Base-by-base conservation (phyloP, 92 coral and sea anemone species). In the Plumapathes pennacea region DNA sequence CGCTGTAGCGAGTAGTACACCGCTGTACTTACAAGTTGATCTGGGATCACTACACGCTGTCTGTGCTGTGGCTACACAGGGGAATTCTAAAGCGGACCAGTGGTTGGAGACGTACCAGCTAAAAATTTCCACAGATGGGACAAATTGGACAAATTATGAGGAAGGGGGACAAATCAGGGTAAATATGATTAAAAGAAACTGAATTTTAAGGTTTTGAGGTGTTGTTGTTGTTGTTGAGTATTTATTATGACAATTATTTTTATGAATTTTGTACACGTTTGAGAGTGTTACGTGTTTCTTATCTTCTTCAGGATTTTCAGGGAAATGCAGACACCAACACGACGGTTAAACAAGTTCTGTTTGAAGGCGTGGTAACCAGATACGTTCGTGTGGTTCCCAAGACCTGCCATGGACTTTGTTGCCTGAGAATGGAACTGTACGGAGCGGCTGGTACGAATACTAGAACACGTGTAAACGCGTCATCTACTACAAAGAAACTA, bases 21-120 rank as follows among this genome's bases (percentile, higher is more conserved):
- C 12, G 21, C 73, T 62, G 25, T 50, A 66, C 29, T 62, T 66
- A 38, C 73, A 66, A 27, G 29, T 66, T 33, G 73, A 52, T 40
- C 32, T 66, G 25, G 63, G 63, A 1, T 34, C 50, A 50, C 13
- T 15, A 38, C 63, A 52, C 54, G 62, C 53, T 47, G 29, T 66
- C 12, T 66, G 73, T 52, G 73, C 62, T 50, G 62, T 66, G 60
- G 61, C 73, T 5, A 66, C 73, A 1, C 73, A 66, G 41, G 73
- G 73, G 1, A 52, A 52, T 42, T 41, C 14, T 14, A 44, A n/a
- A 38, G 62, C 73, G 12, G 63, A 52, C 27, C 62, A 66, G 52
- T 66, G 73, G 73, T 77, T 77, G 7, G 37, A 60, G 55, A 47
- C 64, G 30, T 77, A 69, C 49, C 71, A 69, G 59, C 27, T 69